Base-by-base conservation (phyloP, 1,140 invertebrate genomes). In the Popillia japonica region DNA sequence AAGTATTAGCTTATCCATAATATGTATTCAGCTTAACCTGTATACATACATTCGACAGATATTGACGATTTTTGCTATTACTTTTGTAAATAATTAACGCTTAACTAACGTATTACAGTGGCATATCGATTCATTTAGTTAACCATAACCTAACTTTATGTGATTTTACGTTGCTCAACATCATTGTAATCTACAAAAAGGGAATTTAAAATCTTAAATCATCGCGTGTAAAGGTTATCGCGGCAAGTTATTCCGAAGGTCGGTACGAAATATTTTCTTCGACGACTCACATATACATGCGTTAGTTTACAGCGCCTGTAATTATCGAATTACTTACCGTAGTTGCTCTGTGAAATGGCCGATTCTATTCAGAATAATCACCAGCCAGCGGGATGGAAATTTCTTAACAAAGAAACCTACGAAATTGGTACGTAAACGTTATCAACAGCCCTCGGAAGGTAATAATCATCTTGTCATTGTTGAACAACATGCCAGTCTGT, bases 331-430 rank as follows among this genome's bases (percentile, higher is more conserved):
- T 7, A 34, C 23, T 3, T 27, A 10, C 27, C 27, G 61, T 40
- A 0, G 34, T 44, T 41, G n/a, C 40, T 9, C 1, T n/a, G 41
- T 42, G 8, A 11, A 17, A 74, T 41, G 72, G 41, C 34, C 34
- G 23, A 74, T n/a, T 74, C 41, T 41, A 74, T 41, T 17, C 34
- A 55, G 17, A 76, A 55, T 20, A 76, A 76, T 27, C 75, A 76
- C 44, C 75, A 76, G 42, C 40, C 75, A 0, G 41, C 76, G 2
- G 78, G 78, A 72, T 81, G 78, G 78, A 79, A 79, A 61, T 81
- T 81, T 76, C 61, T 79, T 17, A 81, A 81, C 55, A 81, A 81
- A 42, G 78, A 81, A 78, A 79, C 80, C 8, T 81, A 77, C 41
- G 78, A 81, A 73, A 40, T 79, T 72, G 80, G 80, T 81, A 78